Conservation (phyloP, 2,888 invertebrate species). For the Drosophila seclusa region DNA sequence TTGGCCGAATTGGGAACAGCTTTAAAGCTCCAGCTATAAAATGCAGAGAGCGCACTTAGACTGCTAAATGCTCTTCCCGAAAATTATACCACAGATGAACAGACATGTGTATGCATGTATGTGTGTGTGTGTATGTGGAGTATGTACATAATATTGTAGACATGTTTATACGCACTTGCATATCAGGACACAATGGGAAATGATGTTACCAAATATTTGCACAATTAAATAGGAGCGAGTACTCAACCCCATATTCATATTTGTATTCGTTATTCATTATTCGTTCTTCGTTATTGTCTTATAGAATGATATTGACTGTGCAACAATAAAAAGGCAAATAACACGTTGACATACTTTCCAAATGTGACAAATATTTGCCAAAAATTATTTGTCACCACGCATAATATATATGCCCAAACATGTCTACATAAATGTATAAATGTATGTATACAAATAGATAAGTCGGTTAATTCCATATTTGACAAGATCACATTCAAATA, state of each 20-base stretch:
- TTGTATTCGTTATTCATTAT: not conserved
- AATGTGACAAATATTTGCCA: constrained; percentile 60
- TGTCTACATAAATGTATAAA: not conserved
- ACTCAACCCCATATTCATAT: constrained; percentile 4
- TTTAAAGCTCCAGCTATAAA: constrained; percentile 10
- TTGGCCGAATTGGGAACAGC: not conserved
- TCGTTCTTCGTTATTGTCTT: constrained; percentile 31
- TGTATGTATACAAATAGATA: not conserved
- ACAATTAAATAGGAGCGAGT: constrained; percentile 27
- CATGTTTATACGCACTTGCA: constrained; percentile 6
- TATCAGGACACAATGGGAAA: constrained; percentile 21
- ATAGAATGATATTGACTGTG: constrained; percentile 23
- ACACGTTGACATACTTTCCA: constrained; percentile 54
- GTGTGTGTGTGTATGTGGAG: not conserved
- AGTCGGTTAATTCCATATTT: constrained; percentile 1
- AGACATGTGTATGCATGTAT: not conserved
- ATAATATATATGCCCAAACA: not conserved
- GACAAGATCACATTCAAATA: not conserved
- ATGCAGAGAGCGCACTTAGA: not conserved
- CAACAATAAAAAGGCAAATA: constrained; percentile 56
- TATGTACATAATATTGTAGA: not conserved
- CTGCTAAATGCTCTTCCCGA: not conserved
- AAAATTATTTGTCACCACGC: constrained; percentile 32
- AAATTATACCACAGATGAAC: not conserved
- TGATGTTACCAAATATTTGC: constrained; percentile 52